phyloP scores from a whole-genome alignment of 37 sponge, comb jelly and placozoan genomes.

The Cliona cf. orientalis region DNA sequence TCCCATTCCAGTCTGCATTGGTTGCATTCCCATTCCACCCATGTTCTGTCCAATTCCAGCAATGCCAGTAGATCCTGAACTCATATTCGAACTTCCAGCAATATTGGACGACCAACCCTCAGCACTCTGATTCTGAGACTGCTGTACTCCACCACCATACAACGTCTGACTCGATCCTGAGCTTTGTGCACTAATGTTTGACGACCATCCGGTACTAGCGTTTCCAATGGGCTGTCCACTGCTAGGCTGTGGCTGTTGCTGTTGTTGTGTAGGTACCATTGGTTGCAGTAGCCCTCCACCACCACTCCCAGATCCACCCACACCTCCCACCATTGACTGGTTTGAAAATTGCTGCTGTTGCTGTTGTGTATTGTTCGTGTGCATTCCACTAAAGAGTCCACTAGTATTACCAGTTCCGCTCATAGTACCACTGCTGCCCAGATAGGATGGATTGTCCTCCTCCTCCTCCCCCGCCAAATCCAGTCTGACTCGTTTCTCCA shows the following conservation, averaged over 20 bases:
- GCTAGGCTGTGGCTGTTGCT: neutral
- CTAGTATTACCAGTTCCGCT: no score
- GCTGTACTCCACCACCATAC: neutral
- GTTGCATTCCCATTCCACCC: constrained; percentile 14
- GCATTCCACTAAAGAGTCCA: constrained; percentile 11
- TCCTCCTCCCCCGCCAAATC: no score
- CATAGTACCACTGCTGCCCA: no score
- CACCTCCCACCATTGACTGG: neutral
- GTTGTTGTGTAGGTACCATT: constrained; percentile 2
- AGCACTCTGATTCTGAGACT: neutral
- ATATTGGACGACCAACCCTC: constrained; percentile 19
- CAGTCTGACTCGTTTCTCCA: neutral
- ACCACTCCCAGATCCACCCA: no score
- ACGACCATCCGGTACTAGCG: constrained; percentile 25
- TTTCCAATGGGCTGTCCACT: neutral
- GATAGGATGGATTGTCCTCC: no score
- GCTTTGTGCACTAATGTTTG: constrained; percentile 6
- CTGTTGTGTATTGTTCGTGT: neutral
- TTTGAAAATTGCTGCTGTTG: neutral
- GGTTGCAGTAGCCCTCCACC: neutral
- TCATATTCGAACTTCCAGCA: neutral
- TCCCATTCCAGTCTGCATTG: neutral
- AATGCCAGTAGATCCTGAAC: no score
- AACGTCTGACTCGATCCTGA: neutral
- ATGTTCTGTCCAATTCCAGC: no score